These are phyloP conservation scores for Lasiurus cinereus DNA, from an alignment of 2,113 vertebrate species.

Conservation along the genomic window DNA sequence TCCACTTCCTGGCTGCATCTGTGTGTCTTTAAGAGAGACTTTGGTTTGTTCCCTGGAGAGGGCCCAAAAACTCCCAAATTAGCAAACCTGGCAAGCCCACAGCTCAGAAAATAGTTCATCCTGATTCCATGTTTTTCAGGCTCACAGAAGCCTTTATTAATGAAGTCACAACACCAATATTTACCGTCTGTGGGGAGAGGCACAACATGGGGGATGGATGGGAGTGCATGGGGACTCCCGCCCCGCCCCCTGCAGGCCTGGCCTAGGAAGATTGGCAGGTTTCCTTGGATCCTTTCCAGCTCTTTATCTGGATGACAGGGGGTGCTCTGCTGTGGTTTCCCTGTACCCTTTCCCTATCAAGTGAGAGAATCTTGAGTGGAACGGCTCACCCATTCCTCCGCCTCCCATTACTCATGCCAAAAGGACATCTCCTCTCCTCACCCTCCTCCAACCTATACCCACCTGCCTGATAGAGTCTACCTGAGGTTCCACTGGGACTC, in stretches of 20 bases:
- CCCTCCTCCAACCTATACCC: background rate
- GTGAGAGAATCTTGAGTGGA: slow-evolving; percentile 34
- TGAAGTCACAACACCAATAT: slow-evolving; percentile 87
- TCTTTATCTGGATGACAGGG: slow-evolving; percentile 57
- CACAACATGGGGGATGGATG: slow-evolving; percentile 80
- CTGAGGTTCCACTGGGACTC: background rate
- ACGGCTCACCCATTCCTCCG: background rate
- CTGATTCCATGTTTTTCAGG: slow-evolving; percentile 85
- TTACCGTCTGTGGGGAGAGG: slow-evolving; percentile 84
- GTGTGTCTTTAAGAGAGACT: slow-evolving; percentile 82
- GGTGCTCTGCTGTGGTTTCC: slow-evolving; percentile 62
- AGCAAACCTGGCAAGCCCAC: slow-evolving; percentile 85
- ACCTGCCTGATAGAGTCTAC: background rate
- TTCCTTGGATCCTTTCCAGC: slow-evolving; percentile 65
- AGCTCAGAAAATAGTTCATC: slow-evolving; percentile 86
- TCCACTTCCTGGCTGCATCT: slow-evolving; percentile 81
- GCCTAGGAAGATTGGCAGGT: slow-evolving; percentile 73
- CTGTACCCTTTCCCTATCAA: background rate
- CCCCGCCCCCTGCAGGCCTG: slow-evolving; percentile 66
- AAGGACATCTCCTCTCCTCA: background rate
- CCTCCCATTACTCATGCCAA: background rate
- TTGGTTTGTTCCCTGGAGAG: slow-evolving; percentile 85
- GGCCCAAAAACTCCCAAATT: slow-evolving; percentile 86
- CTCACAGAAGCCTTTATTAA: slow-evolving; percentile 86
- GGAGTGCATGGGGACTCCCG: slow-evolving; percentile 58